Percentiles rank a stretch among this genome's conserved stretches.
Conservation (phyloP, 2,797 vertebrate genomes). For the Nothura maculosa region DNA sequence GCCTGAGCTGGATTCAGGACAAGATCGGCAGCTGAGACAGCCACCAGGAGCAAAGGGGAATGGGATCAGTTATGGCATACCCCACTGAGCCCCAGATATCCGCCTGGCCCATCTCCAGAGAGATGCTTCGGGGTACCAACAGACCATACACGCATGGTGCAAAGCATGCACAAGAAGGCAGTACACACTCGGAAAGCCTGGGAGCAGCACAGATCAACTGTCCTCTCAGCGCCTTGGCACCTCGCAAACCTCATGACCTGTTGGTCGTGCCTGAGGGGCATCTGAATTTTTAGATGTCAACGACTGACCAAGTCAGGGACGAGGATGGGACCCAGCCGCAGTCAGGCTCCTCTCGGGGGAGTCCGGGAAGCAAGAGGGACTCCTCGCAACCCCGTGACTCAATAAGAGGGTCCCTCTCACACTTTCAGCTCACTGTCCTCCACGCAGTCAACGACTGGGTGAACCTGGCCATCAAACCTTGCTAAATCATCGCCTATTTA, state of each 20-base stretch:
- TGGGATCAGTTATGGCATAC: not conserved
- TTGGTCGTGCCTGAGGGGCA: not conserved
- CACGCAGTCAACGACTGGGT: too few species aligned
- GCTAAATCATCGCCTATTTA: too few species aligned
- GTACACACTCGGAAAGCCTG: not conserved
- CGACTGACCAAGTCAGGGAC: too few species aligned
- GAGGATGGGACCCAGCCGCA: too few species aligned
- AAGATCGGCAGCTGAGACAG: not conserved
- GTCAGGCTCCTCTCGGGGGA: too few species aligned
- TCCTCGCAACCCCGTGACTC: too few species aligned
- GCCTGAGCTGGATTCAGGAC: not conserved
- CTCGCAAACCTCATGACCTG: not conserved
- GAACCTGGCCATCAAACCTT: too few species aligned
- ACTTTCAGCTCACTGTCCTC: too few species aligned
- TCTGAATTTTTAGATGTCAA: too few species aligned
- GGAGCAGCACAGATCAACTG: not conserved
- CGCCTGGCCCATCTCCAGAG: not conserved
- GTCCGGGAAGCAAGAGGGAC: too few species aligned
- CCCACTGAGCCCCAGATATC: not conserved
- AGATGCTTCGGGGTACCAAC: not conserved
- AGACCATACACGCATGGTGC: not conserved
- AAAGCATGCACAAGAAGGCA: accelerated
- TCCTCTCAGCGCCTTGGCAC: not conserved
- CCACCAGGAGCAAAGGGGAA: not conserved
- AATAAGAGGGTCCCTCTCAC: too few species aligned